A percentile compares a stretch with the other conserved stretches of the same genome.
Evolutionary conservation across 2,888 invertebrate genomes (phyloP).

Genomic region (Caenorhabditis virilis): DNA sequence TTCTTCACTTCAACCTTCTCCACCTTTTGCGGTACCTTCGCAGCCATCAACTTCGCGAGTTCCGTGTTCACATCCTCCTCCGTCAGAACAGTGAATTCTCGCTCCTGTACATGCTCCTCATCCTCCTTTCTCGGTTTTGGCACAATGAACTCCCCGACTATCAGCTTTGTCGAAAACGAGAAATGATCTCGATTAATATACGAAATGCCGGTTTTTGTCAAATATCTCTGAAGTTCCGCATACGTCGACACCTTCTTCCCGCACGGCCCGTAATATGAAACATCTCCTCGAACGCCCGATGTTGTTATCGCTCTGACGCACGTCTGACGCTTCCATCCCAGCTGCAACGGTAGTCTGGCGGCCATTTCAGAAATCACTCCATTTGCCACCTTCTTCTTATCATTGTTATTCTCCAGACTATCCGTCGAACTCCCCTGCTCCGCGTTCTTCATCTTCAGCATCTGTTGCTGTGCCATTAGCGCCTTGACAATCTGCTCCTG

Average conservation of each 20-base stretch:
- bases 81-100: slow-evolving; percentile 9
- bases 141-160: slow-evolving; percentile 84
- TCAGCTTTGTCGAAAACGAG: slow-evolving; percentile 85
- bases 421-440: slow-evolving; percentile 3
- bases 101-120: slow-evolving; percentile 11
- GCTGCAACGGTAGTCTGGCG: slow-evolving; percentile 22
- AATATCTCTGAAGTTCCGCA: slow-evolving; percentile 76
- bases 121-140: slow-evolving; percentile 14
- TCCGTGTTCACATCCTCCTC: slow-evolving; percentile 33
- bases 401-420: too few species aligned
- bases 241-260: slow-evolving; percentile 76
- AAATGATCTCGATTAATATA: slow-evolving; percentile 85
- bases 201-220: slow-evolving; percentile 76
- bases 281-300: slow-evolving; percentile 89
- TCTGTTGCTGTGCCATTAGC: slow-evolving; percentile 2
- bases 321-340: slow-evolving; percentile 61
- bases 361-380: slow-evolving; percentile 6
- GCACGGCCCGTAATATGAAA: slow-evolving; percentile 81
- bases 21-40: too few species aligned
- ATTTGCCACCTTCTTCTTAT: slow-evolving; percentile 1
- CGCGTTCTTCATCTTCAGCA: slow-evolving; percentile 11
- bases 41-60: slow-evolving; percentile 76
- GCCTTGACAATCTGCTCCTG: slow-evolving; percentile 6
- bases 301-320: slow-evolving; percentile 48
- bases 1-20: too few species aligned